Conservation (phyloP, 2,797 vertebrate species). For the Antrozous pallidus region DNA sequence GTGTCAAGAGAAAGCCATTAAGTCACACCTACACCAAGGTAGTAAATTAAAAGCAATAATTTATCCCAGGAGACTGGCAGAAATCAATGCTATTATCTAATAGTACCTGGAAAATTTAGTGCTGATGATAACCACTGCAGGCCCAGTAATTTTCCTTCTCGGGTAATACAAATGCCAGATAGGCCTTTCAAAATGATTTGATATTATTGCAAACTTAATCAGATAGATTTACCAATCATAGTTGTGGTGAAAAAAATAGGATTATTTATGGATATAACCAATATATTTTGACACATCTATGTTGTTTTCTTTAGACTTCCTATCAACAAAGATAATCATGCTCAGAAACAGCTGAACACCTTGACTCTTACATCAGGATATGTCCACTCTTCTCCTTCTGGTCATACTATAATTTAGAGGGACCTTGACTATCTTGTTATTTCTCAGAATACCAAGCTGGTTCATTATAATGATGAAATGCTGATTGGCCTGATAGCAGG, state of each 20-base stretch:
- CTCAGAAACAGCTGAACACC: background rate
- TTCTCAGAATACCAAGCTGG: background rate
- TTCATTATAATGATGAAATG: background rate
- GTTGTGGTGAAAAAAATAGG: background rate
- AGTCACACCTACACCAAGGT: background rate
- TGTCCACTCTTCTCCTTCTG: background rate
- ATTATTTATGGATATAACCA: background rate
- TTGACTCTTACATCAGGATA: background rate
- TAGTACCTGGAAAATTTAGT: background rate
- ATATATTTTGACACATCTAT: background rate
- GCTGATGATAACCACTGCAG: background rate
- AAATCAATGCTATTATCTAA: background rate
- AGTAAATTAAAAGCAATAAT: background rate
- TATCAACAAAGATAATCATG: constrained; percentile 1
- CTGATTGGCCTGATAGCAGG: background rate
- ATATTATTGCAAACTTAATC: background rate
- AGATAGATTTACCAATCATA: background rate
- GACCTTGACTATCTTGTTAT: background rate
- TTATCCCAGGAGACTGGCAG: background rate
- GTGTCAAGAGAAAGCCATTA: background rate
- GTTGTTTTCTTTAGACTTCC: background rate
- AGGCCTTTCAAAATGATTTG: background rate
- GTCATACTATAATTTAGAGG: background rate
- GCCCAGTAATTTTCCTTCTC: background rate
- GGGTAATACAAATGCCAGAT: background rate